Percentiles rank a stretch among this genome's conserved stretches.
Conservation (phyloP, 2,888 invertebrate genomes). For the Drosophila parthenogenetica region DNA sequence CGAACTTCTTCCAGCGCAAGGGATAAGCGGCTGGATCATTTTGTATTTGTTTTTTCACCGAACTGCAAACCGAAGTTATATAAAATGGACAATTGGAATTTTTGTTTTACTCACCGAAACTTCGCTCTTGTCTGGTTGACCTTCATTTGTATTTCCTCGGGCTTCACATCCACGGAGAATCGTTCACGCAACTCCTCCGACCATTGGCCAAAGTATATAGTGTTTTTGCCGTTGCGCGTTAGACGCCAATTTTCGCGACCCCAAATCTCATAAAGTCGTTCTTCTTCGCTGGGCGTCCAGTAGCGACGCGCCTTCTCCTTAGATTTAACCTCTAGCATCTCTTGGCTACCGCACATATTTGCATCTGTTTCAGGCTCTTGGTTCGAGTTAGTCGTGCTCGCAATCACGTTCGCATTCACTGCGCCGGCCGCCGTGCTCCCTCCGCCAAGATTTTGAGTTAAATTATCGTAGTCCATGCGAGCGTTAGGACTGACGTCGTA, state of each 20-base stretch:
- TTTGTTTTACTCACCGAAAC: constrained; percentile 67
- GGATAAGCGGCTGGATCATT: constrained; percentile 62
- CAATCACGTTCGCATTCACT: constrained; percentile 40
- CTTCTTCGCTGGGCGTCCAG: constrained; percentile 82
- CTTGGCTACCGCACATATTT: constrained; percentile 66
- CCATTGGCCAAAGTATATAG: constrained; percentile 79
- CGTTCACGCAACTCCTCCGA: constrained; percentile 77
- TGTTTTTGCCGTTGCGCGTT: constrained; percentile 80
- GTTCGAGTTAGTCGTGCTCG: constrained; percentile 36
- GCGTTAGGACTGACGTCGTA: background rate
- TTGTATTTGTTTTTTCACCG: constrained; percentile 73
- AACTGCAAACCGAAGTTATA: constrained; percentile 39
- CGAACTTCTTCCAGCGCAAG: constrained; percentile 79
- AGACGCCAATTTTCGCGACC: constrained; percentile 82
- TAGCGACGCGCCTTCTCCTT: constrained; percentile 80
- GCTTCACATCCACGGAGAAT: constrained; percentile 77
- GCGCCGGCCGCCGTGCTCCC: constrained; percentile 44
- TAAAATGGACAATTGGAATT: background rate
- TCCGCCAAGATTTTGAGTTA: constrained; percentile 44
- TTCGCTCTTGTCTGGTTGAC: constrained; percentile 83
- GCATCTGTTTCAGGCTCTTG: constrained; percentile 38
- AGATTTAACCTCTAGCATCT: constrained; percentile 64
- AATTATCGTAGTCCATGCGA: constrained; percentile 70
- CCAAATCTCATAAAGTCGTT: constrained; percentile 82
- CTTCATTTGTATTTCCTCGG: constrained; percentile 81